Evolutionary conservation across 1,140 invertebrate genomes (phyloP).

Genomic region (Pseudachorutes palmiensis): DNA sequence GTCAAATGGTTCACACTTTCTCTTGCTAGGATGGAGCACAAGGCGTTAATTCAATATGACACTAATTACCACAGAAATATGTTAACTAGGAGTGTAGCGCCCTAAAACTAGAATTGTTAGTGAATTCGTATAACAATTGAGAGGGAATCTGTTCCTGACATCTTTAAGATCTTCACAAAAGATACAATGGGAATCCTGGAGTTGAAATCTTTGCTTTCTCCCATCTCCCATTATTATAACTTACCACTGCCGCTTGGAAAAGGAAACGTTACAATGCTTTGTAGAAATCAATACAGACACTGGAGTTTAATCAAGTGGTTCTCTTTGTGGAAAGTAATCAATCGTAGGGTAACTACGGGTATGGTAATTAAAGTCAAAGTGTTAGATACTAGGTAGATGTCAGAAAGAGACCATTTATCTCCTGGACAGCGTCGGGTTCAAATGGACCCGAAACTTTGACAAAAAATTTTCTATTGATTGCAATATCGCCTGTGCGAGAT

Average conservation of each 20-base stretch:
- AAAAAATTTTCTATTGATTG: no score
- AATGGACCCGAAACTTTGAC: no score
- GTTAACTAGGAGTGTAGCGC: neutral
- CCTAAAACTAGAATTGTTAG: neutral
- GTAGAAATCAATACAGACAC: neutral
- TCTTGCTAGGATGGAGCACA: no score
- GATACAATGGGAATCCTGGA: constrained; percentile 3
- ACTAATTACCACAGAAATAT: neutral
- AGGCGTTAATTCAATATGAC: neutral
- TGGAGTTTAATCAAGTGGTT: neutral
- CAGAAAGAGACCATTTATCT: no score
- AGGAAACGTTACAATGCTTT: no score
- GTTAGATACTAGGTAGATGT: no score
- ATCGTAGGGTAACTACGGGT: neutral
- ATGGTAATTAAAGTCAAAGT: neutral
- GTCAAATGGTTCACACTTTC: no score
- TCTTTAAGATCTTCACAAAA: constrained; percentile 3
- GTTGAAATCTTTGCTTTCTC: neutral
- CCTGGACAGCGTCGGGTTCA: no score
- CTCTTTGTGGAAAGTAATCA: neutral
- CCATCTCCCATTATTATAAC: neutral
- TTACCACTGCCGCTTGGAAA: neutral
- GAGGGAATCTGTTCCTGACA: constrained; percentile 8
- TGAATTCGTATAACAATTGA: neutral
- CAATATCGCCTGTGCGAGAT: no score